These are phyloP conservation scores for Ceratina calcarata DNA, from an alignment of 1,140 invertebrate genomes.

Conservation along the genomic window DNA sequence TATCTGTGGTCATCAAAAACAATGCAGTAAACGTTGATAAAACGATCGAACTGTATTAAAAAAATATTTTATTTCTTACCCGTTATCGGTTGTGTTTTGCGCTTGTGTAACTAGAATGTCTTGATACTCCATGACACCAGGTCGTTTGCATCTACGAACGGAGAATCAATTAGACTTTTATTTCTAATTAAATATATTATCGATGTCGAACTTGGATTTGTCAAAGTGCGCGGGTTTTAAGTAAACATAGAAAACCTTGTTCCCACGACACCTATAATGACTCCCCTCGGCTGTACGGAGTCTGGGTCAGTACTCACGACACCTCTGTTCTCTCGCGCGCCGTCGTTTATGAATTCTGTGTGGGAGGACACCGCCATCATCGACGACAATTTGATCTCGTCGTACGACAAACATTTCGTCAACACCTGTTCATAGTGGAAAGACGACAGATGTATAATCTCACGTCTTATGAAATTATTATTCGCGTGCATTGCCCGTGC, in stretches of 20 bases:
- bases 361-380: conserved; percentile 83
- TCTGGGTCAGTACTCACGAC: conserved; percentile 71
- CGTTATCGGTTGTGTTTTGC: conserved; percentile 80
- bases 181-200: no score
- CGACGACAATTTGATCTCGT: conserved; percentile 84
- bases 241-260: conserved; percentile 66
- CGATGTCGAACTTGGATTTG: neutral
- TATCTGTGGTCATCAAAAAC: conserved; percentile 45
- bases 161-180: neutral
- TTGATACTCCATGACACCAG: conserved; percentile 82
- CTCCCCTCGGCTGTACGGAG: conserved; percentile 72
- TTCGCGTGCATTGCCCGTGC: no score
- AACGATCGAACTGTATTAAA: neutral
- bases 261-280: conserved; percentile 75
- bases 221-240: conserved; percentile 16
- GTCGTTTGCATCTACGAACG: conserved; percentile 74
- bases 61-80: conserved; percentile 68
- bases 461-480: neutral
- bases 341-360: conserved; percentile 85
- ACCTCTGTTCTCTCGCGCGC: conserved; percentile 82
- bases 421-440: conserved; percentile 67
- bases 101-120: conserved; percentile 80
- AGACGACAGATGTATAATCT: neutral
- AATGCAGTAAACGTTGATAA: neutral
- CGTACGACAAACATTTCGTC: conserved; percentile 81